Evolutionary conservation across 2,797 vertebrate genomes (phyloP).

Genomic region (Pristis pectinata): DNA sequence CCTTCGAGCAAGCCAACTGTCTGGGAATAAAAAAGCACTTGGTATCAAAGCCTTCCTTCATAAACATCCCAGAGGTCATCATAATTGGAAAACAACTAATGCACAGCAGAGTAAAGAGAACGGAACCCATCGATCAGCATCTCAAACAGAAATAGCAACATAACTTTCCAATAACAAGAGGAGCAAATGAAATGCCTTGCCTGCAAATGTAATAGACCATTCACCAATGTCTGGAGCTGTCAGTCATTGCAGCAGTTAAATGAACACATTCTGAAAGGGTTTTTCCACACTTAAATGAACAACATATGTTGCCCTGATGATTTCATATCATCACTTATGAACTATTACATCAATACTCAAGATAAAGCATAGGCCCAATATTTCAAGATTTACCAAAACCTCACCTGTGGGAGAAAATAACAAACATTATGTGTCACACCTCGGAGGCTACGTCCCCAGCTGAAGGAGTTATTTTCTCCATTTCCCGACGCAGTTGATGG

Average conservation of each 20-base stretch:
- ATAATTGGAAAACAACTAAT: background rate
- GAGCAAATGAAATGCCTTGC: background rate
- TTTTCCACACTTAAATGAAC: background rate
- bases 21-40: constrained; percentile 50
- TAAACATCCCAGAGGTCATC: constrained; percentile 35
- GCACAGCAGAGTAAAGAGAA: background rate
- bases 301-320: background rate
- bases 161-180: background rate
- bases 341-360: background rate
- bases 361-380: background rate
- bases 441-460: background rate
- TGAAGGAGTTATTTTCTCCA: background rate
- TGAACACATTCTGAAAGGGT: background rate
- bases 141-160: background rate
- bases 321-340: background rate
- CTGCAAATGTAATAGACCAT: background rate
- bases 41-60: constrained; percentile 39
- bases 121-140: background rate
- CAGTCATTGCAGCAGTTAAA: background rate
- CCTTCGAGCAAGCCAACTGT: constrained; percentile 46
- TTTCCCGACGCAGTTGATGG: background rate
- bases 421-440: background rate
- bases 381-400: background rate
- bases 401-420: background rate
- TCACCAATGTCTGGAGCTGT: background rate